phyloP scores from a whole-genome alignment of 2,113 vertebrate species.

The Marmota flaviventris region DNA sequence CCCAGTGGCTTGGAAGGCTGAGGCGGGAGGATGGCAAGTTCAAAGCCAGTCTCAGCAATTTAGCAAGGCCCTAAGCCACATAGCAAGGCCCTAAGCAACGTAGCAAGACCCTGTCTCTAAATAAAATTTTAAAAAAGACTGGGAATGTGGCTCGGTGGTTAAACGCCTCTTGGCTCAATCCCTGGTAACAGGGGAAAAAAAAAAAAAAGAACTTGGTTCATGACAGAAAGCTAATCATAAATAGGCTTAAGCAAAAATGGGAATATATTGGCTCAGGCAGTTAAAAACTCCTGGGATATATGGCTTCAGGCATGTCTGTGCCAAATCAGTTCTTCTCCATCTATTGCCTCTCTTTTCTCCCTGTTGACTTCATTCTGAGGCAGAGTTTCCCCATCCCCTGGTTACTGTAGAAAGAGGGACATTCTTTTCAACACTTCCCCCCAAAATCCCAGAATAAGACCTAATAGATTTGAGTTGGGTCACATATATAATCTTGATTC shows the following conservation, averaged over 20 bases:
- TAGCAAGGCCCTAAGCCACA: no score
- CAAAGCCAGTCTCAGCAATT: no score
- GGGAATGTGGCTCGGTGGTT: no score
- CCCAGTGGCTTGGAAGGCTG: no score
- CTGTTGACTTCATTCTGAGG: not conserved
- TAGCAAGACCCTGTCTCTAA: no score
- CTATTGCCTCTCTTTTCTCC: not conserved
- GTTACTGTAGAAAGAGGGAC: not conserved
- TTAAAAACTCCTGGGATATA: not conserved
- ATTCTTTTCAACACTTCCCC: not conserved
- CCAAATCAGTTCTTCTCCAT: not conserved
- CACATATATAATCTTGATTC: not conserved
- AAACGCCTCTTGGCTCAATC: no score
- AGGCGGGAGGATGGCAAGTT: no score
- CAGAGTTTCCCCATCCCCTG: not conserved
- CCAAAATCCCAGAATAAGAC: not conserved
- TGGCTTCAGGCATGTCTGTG: slow-evolving; percentile 34
- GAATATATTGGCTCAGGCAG: not conserved
- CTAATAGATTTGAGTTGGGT: not conserved
- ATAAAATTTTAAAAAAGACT: no score
- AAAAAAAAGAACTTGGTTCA: not conserved
- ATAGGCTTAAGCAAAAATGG: not conserved
- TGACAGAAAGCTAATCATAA: not conserved
- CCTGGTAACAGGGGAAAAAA: no score
- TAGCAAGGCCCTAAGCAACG: no score